These are phyloP conservation scores for Zaprionus obscuricornis DNA, from an alignment of 2,888 invertebrate species.

Conservation along the genomic window DNA sequence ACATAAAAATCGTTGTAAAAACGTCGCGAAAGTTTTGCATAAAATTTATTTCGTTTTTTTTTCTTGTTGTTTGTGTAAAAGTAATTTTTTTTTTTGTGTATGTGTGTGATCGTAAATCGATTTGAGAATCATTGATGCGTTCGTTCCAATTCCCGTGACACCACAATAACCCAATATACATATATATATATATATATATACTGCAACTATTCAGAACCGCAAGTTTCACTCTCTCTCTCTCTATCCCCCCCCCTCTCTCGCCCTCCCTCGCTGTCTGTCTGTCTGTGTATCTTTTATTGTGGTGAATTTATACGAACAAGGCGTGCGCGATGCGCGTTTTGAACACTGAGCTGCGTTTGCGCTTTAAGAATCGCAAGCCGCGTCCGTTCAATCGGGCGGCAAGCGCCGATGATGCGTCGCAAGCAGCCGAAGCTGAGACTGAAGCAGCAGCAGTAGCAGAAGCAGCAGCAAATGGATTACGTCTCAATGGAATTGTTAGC, in stretches of 20 bases:
- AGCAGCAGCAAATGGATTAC: constrained; percentile 16
- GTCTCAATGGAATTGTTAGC: constrained; percentile 30
- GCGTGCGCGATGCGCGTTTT: constrained; percentile 65
- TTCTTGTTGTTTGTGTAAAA: background rate
- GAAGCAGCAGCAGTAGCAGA: constrained; percentile 7
- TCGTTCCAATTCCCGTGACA: constrained; percentile 42
- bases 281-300: background rate
- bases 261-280: too few relatives aligned
- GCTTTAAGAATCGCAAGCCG: constrained; percentile 73
- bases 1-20: too few relatives aligned
- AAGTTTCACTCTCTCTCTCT: too few relatives aligned
- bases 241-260: too few relatives aligned
- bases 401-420: constrained; percentile 69
- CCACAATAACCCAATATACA: constrained; percentile 6
- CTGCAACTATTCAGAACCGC: too few relatives aligned
- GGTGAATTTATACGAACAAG: background rate
- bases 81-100: background rate
- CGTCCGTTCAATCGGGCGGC: constrained; percentile 73
- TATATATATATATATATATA: too few relatives aligned
- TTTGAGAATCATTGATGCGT: constrained; percentile 50
- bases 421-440: too few relatives aligned
- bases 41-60: background rate
- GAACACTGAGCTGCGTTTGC: constrained; percentile 72
- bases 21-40: background rate
- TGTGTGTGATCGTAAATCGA: constrained; percentile 21